These are phyloP conservation scores for Hylaeus anthracinus DNA, from an alignment of 1,140 invertebrate species.

Conservation along the genomic window DNA sequence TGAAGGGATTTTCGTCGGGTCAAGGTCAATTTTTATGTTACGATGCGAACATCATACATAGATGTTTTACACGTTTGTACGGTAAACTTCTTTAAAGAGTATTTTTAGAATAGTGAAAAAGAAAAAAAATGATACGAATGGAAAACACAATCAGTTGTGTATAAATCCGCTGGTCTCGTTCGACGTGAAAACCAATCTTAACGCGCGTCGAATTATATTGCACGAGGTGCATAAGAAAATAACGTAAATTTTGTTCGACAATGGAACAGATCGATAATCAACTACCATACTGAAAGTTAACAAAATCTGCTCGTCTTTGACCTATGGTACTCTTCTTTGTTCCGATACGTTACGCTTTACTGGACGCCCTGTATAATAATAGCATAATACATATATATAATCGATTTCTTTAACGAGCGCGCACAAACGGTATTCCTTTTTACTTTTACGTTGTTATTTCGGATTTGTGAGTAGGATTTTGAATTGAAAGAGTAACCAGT, in stretches of 20 bases:
- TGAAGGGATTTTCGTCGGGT: neutral
- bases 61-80: neutral
- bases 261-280: neutral
- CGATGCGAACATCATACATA: neutral
- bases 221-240: neutral
- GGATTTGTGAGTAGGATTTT: conserved; percentile 56
- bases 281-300: neutral
- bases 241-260: neutral
- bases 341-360: conserved; percentile 20
- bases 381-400: conserved; percentile 16
- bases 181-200: too few species aligned
- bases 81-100: neutral
- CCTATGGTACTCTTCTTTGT: conserved; percentile 7
- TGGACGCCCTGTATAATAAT: conserved; percentile 18
- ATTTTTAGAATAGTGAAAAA: neutral
- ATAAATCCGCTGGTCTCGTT: too few species aligned
- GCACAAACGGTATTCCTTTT: conserved; percentile 41
- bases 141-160: too few species aligned
- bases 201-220: too few species aligned
- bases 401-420: conserved; percentile 33
- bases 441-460: conserved; percentile 55
- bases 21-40: neutral
- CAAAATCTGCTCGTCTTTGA: neutral
- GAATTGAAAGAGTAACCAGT: conserved; percentile 56
- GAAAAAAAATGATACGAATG: too few species aligned